Percentiles rank a stretch among this genome's conserved stretches.
These are phyloP conservation scores for Liodrosophila aerea DNA, from an alignment of 2,888 invertebrate genomes.

Conservation along the genomic window DNA sequence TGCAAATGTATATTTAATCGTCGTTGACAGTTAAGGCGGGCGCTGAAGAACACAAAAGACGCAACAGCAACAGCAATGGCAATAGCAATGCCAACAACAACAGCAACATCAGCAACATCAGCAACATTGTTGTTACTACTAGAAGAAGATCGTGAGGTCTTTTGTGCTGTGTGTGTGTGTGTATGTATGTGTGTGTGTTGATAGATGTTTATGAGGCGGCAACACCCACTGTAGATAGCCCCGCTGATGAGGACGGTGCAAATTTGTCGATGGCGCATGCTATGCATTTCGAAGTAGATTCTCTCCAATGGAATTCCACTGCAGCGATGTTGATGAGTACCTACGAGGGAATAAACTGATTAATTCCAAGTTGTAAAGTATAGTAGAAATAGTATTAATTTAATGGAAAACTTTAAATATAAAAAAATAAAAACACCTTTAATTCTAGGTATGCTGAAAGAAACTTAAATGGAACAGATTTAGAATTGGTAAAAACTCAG, in stretches of 20 bases:
- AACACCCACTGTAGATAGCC: constrained; percentile 65
- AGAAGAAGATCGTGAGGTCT: constrained; percentile 50
- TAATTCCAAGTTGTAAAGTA: no score
- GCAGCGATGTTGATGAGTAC: no score
- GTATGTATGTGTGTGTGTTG: no score
- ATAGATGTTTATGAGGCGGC: constrained; percentile 75
- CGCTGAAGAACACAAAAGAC: constrained; percentile 46
- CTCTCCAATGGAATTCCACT: no score
- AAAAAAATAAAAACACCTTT: no score
- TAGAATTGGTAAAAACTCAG: no score
- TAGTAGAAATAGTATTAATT: no score
- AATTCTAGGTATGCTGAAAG: no score
- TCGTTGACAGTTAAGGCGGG: constrained; percentile 77
- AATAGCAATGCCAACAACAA: constrained; percentile 15
- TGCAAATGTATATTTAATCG: constrained; percentile 79
- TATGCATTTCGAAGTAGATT: constrained; percentile 60
- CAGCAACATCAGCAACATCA: constrained; percentile 35
- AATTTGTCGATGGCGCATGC: constrained; percentile 71
- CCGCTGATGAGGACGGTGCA: constrained; percentile 67
- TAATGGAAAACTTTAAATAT: no score
- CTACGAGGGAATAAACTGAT: no score
- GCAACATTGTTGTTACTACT: constrained; percentile 21
- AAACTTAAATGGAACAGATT: no score
- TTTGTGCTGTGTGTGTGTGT: no score
- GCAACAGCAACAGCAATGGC: constrained; percentile 31